Percentiles rank a stretch among this genome's conserved stretches.
Evolutionary conservation across 2,113 vertebrate genomes (phyloP).

Genomic region (Thomomys bottae): DNA sequence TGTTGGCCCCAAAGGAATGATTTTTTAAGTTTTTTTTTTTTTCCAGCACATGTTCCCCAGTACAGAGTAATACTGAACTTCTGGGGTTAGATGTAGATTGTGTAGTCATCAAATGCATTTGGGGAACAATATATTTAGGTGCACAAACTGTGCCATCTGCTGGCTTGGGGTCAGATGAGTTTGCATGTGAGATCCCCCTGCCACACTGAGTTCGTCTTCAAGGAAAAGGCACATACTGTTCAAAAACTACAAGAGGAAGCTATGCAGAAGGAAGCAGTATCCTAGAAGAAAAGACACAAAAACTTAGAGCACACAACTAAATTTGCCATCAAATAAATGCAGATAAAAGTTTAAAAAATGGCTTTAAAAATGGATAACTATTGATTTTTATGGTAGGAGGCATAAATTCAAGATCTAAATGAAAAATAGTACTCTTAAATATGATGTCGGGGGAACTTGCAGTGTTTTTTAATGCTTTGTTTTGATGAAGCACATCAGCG

Average conservation of each 20-base stretch:
- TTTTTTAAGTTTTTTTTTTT: background rate
- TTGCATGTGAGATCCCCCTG: too few species aligned
- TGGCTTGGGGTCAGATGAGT: background rate
- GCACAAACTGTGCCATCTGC: too few species aligned
- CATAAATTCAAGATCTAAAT: constrained; percentile 28
- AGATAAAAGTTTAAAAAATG: constrained; percentile 8
- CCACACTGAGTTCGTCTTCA: background rate
- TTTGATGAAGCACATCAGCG: background rate
- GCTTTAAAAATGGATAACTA: background rate
- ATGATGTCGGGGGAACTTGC: background rate
- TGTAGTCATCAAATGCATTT: background rate
- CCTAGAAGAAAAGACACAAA: background rate
- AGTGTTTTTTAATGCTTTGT: constrained; percentile 15
- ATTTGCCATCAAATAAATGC: background rate
- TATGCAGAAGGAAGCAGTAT: background rate
- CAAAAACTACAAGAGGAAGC: background rate
- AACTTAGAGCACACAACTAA: background rate
- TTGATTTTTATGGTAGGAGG: constrained; percentile 14
- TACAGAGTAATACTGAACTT: background rate
- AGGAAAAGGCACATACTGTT: background rate
- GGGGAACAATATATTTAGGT: too few species aligned
- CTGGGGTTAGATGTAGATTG: background rate
- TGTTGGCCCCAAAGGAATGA: background rate
- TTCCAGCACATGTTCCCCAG: background rate
- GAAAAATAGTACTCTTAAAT: constrained; percentile 19